phyloP scores from a whole-genome alignment of 2,888 invertebrate species.

The Callinectes sapidus region DNA sequence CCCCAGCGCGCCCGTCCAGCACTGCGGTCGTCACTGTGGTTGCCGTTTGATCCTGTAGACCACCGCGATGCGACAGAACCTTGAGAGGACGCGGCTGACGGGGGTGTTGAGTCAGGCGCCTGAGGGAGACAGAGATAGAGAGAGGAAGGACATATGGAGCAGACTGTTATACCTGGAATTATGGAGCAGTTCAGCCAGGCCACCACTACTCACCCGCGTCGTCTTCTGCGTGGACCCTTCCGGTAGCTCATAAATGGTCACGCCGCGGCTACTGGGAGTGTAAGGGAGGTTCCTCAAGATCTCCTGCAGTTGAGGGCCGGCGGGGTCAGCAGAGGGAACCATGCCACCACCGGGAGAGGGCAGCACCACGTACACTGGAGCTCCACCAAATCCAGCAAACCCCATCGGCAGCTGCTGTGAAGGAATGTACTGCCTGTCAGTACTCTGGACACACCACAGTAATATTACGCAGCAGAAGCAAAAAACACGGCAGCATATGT shows the following conservation, averaged over 20 bases:
- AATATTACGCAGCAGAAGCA: neutral
- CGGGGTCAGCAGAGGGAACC: neutral
- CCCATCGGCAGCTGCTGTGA: constrained; percentile 42
- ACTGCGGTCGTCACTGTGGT: constrained; percentile 36
- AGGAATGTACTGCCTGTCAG: neutral
- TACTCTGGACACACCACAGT: neutral
- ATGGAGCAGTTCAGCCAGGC: too few species aligned
- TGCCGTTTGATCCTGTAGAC: constrained; percentile 14
- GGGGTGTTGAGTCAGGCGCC: constrained; percentile 48
- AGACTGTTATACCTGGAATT: neutral
- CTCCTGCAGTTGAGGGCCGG: constrained; percentile 27
- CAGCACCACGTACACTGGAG: constrained; percentile 62
- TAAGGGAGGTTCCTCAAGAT: constrained; percentile 46
- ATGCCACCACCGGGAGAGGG: constrained; percentile 38
- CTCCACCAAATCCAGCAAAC: constrained; percentile 39
- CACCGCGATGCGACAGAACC: constrained; percentile 42
- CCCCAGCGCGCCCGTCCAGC: constrained; percentile 83
- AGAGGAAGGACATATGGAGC: neutral
- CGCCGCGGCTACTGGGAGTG: constrained; percentile 30
- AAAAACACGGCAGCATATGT: neutral
- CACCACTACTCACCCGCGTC: neutral
- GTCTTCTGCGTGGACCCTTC: constrained; percentile 34
- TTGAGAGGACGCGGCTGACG: constrained; percentile 48
- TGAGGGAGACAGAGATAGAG: constrained; percentile 36
- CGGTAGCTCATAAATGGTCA: constrained; percentile 61